Conservation (phyloP, 2,797 vertebrate species). For the Pipistrellus pipistrellus region DNA sequence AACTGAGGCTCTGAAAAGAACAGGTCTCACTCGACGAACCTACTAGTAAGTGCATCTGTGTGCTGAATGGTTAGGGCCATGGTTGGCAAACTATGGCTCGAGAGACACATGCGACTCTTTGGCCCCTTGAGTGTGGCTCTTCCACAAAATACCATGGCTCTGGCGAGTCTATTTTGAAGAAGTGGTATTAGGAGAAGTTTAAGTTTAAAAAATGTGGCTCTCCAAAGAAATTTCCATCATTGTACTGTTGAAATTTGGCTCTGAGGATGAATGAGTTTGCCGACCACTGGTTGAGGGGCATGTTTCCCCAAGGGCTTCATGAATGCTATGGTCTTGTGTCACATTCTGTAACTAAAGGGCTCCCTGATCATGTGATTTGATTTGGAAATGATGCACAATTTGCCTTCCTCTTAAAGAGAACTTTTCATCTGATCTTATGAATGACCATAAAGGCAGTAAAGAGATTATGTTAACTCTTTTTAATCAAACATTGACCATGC, state of each 20-base stretch:
- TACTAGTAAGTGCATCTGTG: background rate
- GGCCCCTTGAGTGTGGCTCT: no score
- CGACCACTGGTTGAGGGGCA: background rate
- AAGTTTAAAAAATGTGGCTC: no score
- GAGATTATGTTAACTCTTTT: background rate
- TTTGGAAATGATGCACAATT: background rate
- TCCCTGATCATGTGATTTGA: background rate
- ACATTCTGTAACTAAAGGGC: background rate
- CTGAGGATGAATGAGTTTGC: no score
- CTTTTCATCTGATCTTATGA: background rate
- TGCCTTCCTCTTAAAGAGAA: background rate
- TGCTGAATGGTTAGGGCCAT: background rate
- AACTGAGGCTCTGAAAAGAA: background rate
- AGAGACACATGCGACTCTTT: no score
- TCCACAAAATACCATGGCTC: no score
- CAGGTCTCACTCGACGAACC: background rate
- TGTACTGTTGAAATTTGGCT: no score
- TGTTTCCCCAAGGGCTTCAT: conserved; percentile 34
- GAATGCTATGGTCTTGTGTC: background rate
- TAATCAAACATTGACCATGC: background rate
- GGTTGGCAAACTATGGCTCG: no score
- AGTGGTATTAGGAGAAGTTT: no score
- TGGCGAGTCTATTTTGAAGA: no score
- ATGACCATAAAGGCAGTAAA: background rate
- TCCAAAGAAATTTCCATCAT: no score